Conservation (phyloP, 2,888 invertebrate genomes). For the Apotomis turbidana region DNA sequence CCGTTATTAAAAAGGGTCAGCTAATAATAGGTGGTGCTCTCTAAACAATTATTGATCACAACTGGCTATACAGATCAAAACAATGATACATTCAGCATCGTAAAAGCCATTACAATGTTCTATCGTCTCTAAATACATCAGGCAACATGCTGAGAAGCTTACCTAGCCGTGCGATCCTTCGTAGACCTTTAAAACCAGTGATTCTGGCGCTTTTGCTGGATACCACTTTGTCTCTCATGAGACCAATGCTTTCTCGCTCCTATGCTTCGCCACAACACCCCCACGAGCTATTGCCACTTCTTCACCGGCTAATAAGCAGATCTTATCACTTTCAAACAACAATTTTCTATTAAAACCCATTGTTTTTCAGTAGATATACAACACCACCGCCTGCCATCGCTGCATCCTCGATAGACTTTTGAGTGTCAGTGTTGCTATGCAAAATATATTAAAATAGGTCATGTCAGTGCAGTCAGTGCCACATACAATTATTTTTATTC, state of each 20-base stretch:
- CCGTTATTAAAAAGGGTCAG: slow-evolving; percentile 29
- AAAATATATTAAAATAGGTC: slow-evolving; percentile 29
- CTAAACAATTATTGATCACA: slow-evolving; percentile 37
- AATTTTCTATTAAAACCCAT: slow-evolving; percentile 53
- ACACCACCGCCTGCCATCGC: slow-evolving; percentile 38
- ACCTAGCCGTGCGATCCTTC: slow-evolving; percentile 16
- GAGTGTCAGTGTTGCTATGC: slow-evolving; percentile 21
- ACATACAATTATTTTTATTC: neutral
- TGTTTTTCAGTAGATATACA: slow-evolving; percentile 48
- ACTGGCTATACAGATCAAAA: slow-evolving; percentile 32
- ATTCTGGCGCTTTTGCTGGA: slow-evolving; percentile 15
- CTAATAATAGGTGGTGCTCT: slow-evolving; percentile 34
- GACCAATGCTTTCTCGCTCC: slow-evolving; percentile 18
- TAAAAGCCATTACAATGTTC: neutral
- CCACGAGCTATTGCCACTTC: slow-evolving; percentile 25
- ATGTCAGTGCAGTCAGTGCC: neutral
- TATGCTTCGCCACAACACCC: slow-evolving; percentile 1
- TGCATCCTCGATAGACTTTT: slow-evolving; percentile 38
- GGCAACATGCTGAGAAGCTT: neutral
- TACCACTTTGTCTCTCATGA: slow-evolving; percentile 35
- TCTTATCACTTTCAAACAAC: slow-evolving; percentile 45
- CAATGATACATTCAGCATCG: slow-evolving; percentile 14
- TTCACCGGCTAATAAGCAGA: slow-evolving; percentile 29
- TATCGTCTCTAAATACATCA: too few species aligned
- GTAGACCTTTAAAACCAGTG: slow-evolving; percentile 14